Percentiles rank a stretch among this genome's conserved stretches.
phyloP scores from a whole-genome alignment of 2,888 invertebrate species.

The Thysanoteuthis rhombus region DNA sequence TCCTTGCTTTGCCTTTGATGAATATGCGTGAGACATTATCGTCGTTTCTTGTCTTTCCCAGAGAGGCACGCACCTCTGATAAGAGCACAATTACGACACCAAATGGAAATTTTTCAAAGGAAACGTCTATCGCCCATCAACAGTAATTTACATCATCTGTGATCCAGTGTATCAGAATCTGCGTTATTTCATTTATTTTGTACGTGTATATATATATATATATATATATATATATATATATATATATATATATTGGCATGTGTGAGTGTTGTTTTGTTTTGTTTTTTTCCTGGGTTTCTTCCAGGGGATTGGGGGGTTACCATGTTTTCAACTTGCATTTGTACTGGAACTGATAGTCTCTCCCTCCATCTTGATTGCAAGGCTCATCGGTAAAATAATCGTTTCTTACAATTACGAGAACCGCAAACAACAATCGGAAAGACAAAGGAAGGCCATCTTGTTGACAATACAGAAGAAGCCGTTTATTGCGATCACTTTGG shows the following conservation, averaged over 20 bases:
- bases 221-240: no score
- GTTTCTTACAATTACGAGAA: background rate
- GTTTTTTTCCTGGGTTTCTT: no score
- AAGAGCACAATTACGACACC: conserved; percentile 12
- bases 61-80: background rate
- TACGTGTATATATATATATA: no score
- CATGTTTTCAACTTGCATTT: background rate
- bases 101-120: background rate
- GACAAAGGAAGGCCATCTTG: background rate
- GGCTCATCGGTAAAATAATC: background rate
- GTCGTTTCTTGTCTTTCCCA: background rate
- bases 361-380: background rate
- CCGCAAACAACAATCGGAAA: background rate
- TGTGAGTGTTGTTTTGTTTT: no score
- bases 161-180: background rate
- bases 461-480: no score
- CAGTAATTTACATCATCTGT: background rate
- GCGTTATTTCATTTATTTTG: no score
- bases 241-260: no score
- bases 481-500: no score
- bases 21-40: background rate
- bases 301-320: no score
- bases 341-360: background rate
- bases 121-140: background rate
- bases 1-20: background rate